Base-by-base conservation (phyloP, 2,113 vertebrate genomes). In the Gasterosteus aculeatus region DNA sequence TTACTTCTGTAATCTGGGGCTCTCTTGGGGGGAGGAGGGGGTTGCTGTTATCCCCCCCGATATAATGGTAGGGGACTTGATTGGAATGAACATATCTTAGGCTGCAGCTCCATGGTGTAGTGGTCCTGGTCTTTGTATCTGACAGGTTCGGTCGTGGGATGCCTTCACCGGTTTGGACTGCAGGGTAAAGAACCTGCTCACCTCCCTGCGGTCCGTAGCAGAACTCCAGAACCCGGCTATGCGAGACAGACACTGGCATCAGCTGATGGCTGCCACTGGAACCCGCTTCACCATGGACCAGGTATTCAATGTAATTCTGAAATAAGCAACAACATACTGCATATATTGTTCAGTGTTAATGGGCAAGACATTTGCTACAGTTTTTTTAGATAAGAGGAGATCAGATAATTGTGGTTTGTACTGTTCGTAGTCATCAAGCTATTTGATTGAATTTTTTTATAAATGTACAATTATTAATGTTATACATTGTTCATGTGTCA, bases 201-300 rank as follows among this genome's bases (percentile, higher is more conserved):
- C 77, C 0, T 97, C 97, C 16, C 90, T 99, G 46, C 92, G 93
- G 68, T 96, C 95, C 0, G 95, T 99, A 60, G 95, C 95, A 0
- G 96, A 99, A 56, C 94, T 99, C 26, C 98, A 97, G 53, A 99
- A 96, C 42, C 95, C 96, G 0, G 96, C 98, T 74, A 95, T 99
- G 65, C 94, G 97, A 54, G 92, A 94, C 3, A 92, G 97, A 4
- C 98, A 99, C 82, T 99, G 98, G 98, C 88, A 91, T 4, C 96
- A 99, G 83, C 91, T 99, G 70, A 97, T 98, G 96, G 93, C 83
- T 51, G 93, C 94, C 4, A 97, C 95, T 0, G 95, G 96, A 0
- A 95, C 96, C 58, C 87, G 76, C 80, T 97, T 99, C 85, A 91
- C 85, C 60, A 96, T 99, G 96, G 92, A 94, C 22, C 78, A 93